Conservation (phyloP, 2,113 vertebrate genomes). For the Misgurnus mizolepis region DNA sequence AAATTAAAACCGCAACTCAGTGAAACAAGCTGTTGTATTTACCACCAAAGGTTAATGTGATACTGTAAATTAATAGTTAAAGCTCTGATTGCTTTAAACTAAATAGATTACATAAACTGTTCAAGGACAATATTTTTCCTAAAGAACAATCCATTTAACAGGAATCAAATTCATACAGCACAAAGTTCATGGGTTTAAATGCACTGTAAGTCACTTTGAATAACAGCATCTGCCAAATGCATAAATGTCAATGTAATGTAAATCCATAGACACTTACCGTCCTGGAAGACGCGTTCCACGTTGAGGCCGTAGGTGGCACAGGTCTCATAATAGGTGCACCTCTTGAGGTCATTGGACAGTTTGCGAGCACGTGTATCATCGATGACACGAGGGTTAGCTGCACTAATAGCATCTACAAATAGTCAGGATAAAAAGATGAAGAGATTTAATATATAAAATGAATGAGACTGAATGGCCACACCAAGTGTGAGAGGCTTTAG, state of each 20-base stretch:
- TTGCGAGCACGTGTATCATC: conserved; percentile 89
- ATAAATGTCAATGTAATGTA: no score
- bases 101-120: neutral
- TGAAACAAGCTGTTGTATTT: no score
- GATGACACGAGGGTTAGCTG: conserved; percentile 90
- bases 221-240: no score
- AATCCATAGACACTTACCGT: conserved; percentile 74
- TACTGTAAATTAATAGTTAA: neutral
- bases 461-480: neutral
- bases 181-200: no score
- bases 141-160: no score
- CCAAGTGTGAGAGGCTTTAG: neutral
- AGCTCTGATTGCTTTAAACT: neutral
- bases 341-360: conserved; percentile 92
- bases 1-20: no score
- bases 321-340: conserved; percentile 97
- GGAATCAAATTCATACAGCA: neutral
- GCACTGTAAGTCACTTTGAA: no score
- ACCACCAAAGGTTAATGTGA: neutral
- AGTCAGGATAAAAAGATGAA: accelerated
- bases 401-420: conserved; percentile 89
- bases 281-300: conserved; percentile 97
- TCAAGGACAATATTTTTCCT: no score
- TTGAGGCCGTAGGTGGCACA: conserved; percentile 97
- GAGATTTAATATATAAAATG: neutral